Evolutionary conservation across 2,797 vertebrate species (phyloP), one percentile per base, ranked within the genome.

Genomic region (Pelobates cultripes): DNA sequence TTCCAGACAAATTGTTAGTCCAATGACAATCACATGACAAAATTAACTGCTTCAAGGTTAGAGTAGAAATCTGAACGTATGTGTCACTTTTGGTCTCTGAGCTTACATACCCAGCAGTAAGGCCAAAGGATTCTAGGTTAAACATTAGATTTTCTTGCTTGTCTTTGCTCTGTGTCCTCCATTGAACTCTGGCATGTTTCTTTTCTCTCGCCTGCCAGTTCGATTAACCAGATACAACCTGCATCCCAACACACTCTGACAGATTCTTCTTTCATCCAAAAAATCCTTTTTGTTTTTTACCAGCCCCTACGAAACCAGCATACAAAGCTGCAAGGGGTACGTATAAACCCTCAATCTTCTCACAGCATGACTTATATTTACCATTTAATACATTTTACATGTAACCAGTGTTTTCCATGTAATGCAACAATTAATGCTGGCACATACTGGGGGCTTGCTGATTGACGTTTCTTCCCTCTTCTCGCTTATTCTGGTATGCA

Each of bases 201-300:
- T 68, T 66, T 69, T 28, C 53, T 4, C 74, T 77, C 15, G 47
- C 51, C 78, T 81, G 83, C 64, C 83, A 81, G 12, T 74, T 51
- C 14, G 67, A 81, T 84, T 84, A 77, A 17, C 17, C 64, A 28
- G 28, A 61, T 4, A 42, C 44, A 17, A 6, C 40, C 44, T 44
- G 47, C 53, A 17, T 44, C n/a, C 45, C 44, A 57, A 84, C 73
- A 17, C 40, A 43, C 43, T 77, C 8, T 77, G 83, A 76, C 78
- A 81, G 70, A 17, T 64, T 60, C 68, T 68, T 41, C 13, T 4
- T 70, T 51, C 47, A 47, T 41, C 14, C 78, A 4, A 10, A 80
- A 40, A 47, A 17, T 47, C 67, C 43, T 47, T 55, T 70, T 70
- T 82, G 78, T 83, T 76, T 28, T 8, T 55, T 66, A 3, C 43